Evolutionary conservation across 92 coral and sea anemone genomes (phyloP), one percentile per base, ranked within the genome.

Genomic region (Epizoanthus rinbou): DNA sequence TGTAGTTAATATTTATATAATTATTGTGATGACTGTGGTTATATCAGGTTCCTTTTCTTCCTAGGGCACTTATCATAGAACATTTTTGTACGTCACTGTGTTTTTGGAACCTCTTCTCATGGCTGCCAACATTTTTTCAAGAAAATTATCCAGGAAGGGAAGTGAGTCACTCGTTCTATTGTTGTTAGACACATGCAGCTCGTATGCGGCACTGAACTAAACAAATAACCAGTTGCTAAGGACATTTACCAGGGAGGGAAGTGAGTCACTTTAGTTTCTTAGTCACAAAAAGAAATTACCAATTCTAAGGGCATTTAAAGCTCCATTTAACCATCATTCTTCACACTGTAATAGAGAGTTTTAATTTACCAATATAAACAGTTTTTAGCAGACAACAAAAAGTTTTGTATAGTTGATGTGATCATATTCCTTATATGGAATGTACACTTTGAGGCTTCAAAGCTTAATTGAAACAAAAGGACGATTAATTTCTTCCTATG

Each of bases 71-170:
- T 50, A 88, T 94, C 6, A 54, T 97, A 53, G 66, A 91, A 14
- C 98, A 95, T 63, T 97, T 97, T 24, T 92, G 98, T 64, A 88
- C 88, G 8, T 92, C 97, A 24, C 82, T 90, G 57, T 97, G 98
- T 60, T 97, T 97, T 86, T 92, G 98, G 92, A 97, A 87, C 86
- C 84, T 97, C 50, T 97, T 97, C 81, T 94, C 99, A 5, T 97
- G 99, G 99, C 89, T 97, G 63, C 99, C 99, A 14, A 90, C 93
- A 68, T 97, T 90, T 66, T 97, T 97, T 89, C 98, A 97, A 81
- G 99, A 97, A 57, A 92, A 81, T 79, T 94, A 73, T 84, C 99
- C 98, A n/a, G 94, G 92, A 19, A 91, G 94, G 35, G 87, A 94
- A 89, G 99, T 94, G 81, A 62, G 82, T 63, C 45, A 24, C 47